Base-by-base conservation (phyloP, 2,888 invertebrate genomes). In the Cheilosia urbana region DNA sequence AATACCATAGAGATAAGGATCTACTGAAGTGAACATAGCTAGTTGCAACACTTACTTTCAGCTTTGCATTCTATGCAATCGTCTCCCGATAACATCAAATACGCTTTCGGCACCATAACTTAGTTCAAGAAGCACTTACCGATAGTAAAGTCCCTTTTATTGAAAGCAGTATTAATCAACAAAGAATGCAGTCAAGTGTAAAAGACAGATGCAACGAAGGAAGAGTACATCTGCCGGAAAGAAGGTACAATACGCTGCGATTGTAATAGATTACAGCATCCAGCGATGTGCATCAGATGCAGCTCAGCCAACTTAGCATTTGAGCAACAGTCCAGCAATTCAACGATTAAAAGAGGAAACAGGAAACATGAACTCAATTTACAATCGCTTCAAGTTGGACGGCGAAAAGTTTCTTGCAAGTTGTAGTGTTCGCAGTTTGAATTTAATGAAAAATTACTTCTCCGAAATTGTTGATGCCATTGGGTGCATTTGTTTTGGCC, bases 171-270 rank as follows among this genome's bases (percentile, higher is more conserved):
- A 27, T 27, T 27, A 30, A 30, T 9, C 57, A 5, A 13, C 37
- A 57, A 37, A 37, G 34, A 57, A 57, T 57, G 37, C 57, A 37
- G 37, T 57, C 57, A 37, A 57, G 34, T 57, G 37, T 11, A 37
- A 37, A 17, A 37, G 57, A 57, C 37, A 37, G 9, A 11, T 55
- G 1, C 17, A 17, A 9, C 30, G 9, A 17, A 30, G n/a, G 30
- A 17, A 55, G n/a, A 9, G 30, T 55, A 30, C 53, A 53, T 53
- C 53, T 53, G 53, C 53, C 53, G 53, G 53, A n/a, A 30, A n/a
- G n/a, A 30, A 17, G 7, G 37, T 19, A 57, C 37, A 57, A 34
- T 37, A 13, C 19, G 19, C 19, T 57, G 34, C 55, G 13, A 37
- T 17, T 17, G 37, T 37, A 57, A 37, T 9, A 57, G 19, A 57